These are phyloP conservation scores for Philereme vetulata DNA, from an alignment of 2,888 invertebrate species.

Conservation along the genomic window DNA sequence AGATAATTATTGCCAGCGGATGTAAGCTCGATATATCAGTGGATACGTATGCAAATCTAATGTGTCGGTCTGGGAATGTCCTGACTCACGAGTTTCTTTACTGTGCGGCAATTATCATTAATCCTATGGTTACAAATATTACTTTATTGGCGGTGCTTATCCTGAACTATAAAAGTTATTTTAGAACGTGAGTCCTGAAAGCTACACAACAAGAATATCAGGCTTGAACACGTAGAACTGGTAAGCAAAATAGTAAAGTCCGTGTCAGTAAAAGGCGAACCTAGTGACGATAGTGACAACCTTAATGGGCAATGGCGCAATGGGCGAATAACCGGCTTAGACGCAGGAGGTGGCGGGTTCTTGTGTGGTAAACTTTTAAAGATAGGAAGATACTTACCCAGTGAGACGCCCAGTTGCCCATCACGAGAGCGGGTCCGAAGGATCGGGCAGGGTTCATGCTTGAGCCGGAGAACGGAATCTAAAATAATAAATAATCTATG, in stretches of 20 bases:
- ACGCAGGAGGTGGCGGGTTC: no score
- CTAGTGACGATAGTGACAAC: no score
- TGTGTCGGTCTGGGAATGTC: slow-evolving; percentile 31
- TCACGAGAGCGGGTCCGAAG: slow-evolving; percentile 93
- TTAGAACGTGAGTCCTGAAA: neutral
- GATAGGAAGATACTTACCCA: slow-evolving; percentile 87
- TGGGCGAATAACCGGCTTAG: no score
- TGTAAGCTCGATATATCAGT: slow-evolving; percentile 21
- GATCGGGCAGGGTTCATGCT: slow-evolving; percentile 97
- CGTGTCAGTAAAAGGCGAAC: no score
- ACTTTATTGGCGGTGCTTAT: neutral
- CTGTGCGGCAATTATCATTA: neutral
- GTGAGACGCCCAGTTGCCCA: slow-evolving; percentile 89
- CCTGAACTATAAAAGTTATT: slow-evolving; percentile 2
- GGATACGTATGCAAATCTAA: slow-evolving; percentile 35
- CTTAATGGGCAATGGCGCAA: no score
- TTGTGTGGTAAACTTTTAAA: neutral
- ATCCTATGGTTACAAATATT: neutral
- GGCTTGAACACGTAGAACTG: no score
- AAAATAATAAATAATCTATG: neutral
- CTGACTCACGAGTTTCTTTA: slow-evolving; percentile 19
- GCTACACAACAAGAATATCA: no score
- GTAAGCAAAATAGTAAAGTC: no score
- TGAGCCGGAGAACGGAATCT: slow-evolving; percentile 92
- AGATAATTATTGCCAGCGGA: slow-evolving; percentile 32